Percentiles rank a stretch among this genome's conserved stretches.
These are phyloP conservation scores for Varecia variegata DNA, from an alignment of 2,797 vertebrate genomes.

Conservation along the genomic window DNA sequence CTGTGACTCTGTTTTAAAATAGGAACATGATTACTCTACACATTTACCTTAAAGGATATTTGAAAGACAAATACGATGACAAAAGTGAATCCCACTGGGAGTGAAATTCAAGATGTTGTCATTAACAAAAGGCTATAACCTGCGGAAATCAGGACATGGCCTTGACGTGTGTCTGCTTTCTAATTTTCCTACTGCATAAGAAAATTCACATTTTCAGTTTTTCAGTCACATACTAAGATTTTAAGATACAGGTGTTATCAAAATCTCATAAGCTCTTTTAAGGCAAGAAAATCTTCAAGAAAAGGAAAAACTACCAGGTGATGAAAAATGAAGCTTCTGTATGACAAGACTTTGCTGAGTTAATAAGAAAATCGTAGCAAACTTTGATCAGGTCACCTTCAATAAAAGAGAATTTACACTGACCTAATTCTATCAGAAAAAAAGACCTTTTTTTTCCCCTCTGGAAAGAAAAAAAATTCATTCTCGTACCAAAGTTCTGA, in stretches of 20 bases:
- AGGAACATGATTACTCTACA: neutral
- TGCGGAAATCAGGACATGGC: neutral
- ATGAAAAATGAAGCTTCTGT: constrained; percentile 23
- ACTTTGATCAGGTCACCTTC: neutral
- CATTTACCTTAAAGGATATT: neutral
- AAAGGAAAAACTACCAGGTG: neutral
- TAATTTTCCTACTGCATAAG: neutral
- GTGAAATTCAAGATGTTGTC: constrained; percentile 4
- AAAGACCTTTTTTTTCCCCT: neutral
- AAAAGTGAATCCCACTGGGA: neutral
- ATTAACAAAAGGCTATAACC: neutral
- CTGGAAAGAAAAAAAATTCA: neutral
- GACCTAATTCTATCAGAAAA: constrained; percentile 9
- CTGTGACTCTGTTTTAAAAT: neutral
- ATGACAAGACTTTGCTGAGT: neutral
- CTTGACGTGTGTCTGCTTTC: constrained; percentile 7
- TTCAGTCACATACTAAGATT: neutral
- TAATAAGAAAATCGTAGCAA: constrained; percentile 25
- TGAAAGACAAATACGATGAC: constrained; percentile 13
- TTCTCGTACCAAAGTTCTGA: constrained; percentile 37
- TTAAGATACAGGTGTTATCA: neutral
- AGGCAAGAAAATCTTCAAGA: neutral
- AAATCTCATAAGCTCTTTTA: constrained; percentile 34
- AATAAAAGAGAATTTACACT: constrained; percentile 42
- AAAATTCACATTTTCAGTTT: constrained; percentile 3